Evolutionary conservation across 2,113 vertebrate species (phyloP).

Genomic region (Grus americana): DNA sequence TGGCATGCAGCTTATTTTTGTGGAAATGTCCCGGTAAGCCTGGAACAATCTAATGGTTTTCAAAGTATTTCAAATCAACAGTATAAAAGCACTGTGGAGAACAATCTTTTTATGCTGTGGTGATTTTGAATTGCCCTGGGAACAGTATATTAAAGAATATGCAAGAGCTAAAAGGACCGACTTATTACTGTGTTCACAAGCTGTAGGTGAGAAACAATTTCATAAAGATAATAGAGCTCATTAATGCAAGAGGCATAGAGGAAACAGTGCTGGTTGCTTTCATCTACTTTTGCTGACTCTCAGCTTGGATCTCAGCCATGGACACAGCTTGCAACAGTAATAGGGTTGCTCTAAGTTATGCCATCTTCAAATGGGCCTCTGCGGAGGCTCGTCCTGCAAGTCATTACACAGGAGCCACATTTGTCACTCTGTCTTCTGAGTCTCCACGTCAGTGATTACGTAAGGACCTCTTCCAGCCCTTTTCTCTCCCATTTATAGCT

Average conservation of each 20-base stretch:
- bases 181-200: neutral
- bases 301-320: constrained; percentile 29
- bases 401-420: neutral
- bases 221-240: constrained; percentile 20
- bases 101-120: neutral
- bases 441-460: neutral
- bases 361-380: neutral
- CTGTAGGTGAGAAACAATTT: constrained; percentile 31
- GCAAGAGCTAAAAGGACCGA: neutral
- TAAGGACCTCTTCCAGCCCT: neutral
- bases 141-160: neutral
- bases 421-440: neutral
- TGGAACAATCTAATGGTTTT: constrained; percentile 50
- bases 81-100: neutral
- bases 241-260: neutral
- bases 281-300: constrained; percentile 42
- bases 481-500: neutral
- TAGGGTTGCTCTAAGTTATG: neutral
- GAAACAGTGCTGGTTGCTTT: constrained; percentile 24
- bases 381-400: neutral
- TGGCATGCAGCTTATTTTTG: constrained; percentile 56
- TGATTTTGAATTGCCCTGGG: neutral
- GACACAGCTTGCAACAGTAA: constrained; percentile 24
- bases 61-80: constrained; percentile 38
- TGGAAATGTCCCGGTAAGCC: constrained; percentile 51